Percentiles rank a stretch among this genome's conserved stretches.
phyloP scores from a whole-genome alignment of 2,113 vertebrate species.

The Chinchilla lanigera region DNA sequence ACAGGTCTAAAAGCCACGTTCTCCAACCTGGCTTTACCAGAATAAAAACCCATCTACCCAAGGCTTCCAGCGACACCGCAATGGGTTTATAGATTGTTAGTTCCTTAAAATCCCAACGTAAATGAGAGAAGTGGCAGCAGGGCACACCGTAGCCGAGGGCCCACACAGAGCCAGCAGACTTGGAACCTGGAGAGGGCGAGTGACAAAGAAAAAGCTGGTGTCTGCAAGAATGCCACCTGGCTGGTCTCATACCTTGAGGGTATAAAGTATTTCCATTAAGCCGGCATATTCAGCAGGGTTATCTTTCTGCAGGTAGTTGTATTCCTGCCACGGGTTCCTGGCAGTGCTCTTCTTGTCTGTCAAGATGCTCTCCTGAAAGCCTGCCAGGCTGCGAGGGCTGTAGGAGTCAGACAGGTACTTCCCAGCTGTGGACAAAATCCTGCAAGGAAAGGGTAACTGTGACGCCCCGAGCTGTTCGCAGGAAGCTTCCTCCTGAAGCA shows the following conservation, averaged over 20 bases:
- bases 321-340: constrained; percentile 98
- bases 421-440: constrained; percentile 94
- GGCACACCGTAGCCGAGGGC: not conserved
- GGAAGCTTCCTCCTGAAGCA: too few species aligned
- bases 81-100: not conserved
- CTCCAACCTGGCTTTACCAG: not conserved
- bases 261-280: constrained; percentile 96
- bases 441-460: constrained; percentile 78
- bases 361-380: constrained; percentile 91
- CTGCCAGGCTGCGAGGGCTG: constrained; percentile 94
- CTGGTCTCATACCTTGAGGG: constrained; percentile 91
- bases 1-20: not conserved
- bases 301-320: constrained; percentile 96
- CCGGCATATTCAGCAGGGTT: constrained; percentile 91
- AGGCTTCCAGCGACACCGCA: not conserved
- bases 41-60: not conserved
- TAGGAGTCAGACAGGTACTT: constrained; percentile 96
- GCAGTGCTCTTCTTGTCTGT: constrained; percentile 90
- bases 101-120: not conserved
- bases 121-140: not conserved
- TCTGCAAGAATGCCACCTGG: not conserved
- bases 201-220: not conserved
- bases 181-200: not conserved
- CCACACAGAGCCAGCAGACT: not conserved
- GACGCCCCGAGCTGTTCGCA: not conserved